These are phyloP conservation scores for Characodon lateralis DNA, from an alignment of 2,797 vertebrate genomes.

Conservation along the genomic window DNA sequence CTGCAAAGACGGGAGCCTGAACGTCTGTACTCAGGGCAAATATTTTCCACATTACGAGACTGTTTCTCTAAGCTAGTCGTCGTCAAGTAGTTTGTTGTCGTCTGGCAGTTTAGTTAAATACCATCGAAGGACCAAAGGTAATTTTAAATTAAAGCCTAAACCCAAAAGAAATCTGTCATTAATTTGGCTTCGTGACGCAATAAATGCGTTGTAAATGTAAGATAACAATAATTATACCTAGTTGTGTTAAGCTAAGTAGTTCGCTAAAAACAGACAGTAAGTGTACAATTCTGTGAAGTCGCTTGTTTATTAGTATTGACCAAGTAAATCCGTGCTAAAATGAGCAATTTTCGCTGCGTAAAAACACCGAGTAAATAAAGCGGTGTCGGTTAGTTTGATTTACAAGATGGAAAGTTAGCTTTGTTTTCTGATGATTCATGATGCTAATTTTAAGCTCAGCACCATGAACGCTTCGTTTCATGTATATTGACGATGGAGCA, in stretches of 20 bases:
- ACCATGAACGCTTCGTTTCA: neutral
- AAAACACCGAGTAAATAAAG: slow-evolving; percentile 43
- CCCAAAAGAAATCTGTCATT: neutral
- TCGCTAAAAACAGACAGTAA: slow-evolving; percentile 4
- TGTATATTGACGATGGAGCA: neutral
- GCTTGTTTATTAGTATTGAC: slow-evolving; percentile 8
- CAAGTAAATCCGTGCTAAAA: slow-evolving; percentile 1
- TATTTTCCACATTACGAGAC: fast-evolving
- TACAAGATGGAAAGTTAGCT: neutral
- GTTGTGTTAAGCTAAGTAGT: slow-evolving; percentile 17
- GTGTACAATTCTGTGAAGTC: neutral
- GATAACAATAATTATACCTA: slow-evolving; percentile 42
- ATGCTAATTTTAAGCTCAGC: neutral
- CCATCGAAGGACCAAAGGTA: neutral
- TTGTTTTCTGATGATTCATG: neutral
- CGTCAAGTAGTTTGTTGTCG: slow-evolving; percentile 17
- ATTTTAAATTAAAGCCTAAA: neutral
- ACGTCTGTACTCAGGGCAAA: neutral
- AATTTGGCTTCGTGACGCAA: neutral
- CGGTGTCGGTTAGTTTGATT: slow-evolving; percentile 31
- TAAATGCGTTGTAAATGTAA: slow-evolving; percentile 10
- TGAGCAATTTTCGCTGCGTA: slow-evolving; percentile 11
- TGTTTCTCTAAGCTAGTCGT: slow-evolving; percentile 31
- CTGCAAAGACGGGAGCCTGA: slow-evolving; percentile 33
- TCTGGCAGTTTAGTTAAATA: slow-evolving; percentile 14